Evolutionary conservation across 1,140 invertebrate genomes (phyloP).

Genomic region (Bemisia tabaci): DNA sequence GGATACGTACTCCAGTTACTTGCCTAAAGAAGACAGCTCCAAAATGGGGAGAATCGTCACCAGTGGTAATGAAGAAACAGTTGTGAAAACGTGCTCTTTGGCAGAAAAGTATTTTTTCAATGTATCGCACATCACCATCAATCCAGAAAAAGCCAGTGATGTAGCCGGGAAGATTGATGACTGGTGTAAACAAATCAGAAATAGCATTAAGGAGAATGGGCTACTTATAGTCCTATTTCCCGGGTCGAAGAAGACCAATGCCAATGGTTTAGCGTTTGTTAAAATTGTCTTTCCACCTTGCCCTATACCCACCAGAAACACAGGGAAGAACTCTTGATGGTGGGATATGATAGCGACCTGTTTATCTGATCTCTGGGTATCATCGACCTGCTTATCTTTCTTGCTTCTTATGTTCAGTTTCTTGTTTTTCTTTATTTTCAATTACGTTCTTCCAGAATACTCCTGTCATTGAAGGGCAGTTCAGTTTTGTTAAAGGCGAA

Average conservation of each 20-base stretch:
- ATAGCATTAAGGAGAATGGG: background rate
- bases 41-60: background rate
- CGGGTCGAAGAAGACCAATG: background rate
- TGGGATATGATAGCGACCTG: too few species aligned
- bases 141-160: background rate
- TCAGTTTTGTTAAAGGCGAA: too few species aligned
- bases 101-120: background rate
- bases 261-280: background rate
- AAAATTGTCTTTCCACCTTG: background rate
- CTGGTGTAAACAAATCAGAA: background rate
- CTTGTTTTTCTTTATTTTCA: too few species aligned
- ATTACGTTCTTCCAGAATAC: too few species aligned
- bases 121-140: background rate
- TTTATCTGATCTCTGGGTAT: too few species aligned
- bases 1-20: background rate
- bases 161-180: background rate
- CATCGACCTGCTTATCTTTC: too few species aligned
- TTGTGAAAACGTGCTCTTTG: background rate
- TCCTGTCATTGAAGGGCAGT: too few species aligned
- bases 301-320: background rate
- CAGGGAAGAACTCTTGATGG: background rate
- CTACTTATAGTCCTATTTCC: background rate
- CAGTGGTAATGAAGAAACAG: background rate
- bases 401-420: too few species aligned
- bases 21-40: background rate